These are phyloP conservation scores for Oceanites oceanicus DNA, from an alignment of 2,113 vertebrate species.

Conservation along the genomic window DNA sequence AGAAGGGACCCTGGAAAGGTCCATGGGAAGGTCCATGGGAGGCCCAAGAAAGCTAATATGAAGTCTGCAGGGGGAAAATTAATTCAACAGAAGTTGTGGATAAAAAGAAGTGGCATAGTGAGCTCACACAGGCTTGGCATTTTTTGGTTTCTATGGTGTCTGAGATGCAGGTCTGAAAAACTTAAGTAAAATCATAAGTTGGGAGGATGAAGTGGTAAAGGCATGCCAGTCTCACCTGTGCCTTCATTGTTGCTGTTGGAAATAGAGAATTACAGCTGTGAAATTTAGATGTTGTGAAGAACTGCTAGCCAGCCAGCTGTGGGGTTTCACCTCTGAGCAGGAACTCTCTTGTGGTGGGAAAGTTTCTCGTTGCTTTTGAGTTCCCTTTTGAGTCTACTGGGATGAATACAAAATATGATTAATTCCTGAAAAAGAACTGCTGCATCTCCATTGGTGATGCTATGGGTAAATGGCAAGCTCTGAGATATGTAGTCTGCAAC, in stretches of 20 bases:
- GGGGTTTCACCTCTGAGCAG: background rate
- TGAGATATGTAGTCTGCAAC: background rate
- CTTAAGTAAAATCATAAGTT: background rate
- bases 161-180: background rate
- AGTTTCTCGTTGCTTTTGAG: background rate
- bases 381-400: background rate
- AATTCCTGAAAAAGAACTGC: background rate
- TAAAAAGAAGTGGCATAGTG: background rate
- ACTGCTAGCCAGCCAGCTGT: background rate
- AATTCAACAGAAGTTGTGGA: background rate
- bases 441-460: background rate
- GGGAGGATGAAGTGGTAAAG: background rate
- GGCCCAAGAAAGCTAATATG: background rate
- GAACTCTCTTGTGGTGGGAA: background rate
- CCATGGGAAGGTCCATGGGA: background rate
- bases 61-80: background rate
- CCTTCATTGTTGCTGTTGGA: background rate
- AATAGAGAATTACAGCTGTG: background rate
- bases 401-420: background rate
- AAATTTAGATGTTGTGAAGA: background rate
- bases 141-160: background rate
- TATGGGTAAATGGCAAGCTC: background rate
- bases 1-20: background rate
- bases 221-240: background rate
- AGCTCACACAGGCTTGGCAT: background rate